Conservation (phyloP, 92 coral and sea anemone species). For the Porites evermanni region DNA sequence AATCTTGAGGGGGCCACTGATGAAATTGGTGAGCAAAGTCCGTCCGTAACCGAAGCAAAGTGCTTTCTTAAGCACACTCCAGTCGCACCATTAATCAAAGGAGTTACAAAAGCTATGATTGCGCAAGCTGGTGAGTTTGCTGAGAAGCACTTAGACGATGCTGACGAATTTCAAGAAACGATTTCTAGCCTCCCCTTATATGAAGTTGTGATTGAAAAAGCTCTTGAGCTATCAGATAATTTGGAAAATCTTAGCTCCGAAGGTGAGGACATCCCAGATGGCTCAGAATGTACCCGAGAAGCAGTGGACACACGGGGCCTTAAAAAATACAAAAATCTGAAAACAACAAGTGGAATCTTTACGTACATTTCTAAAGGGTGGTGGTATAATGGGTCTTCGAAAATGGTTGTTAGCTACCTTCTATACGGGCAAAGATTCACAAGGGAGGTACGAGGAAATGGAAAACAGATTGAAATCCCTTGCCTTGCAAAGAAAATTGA, state of each 20-base stretch:
- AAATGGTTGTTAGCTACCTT: slow-evolving; percentile 50
- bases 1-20: no score
- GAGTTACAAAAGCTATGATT: slow-evolving; percentile 17
- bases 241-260: not conserved
- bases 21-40: no score
- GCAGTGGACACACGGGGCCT: not conserved
- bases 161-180: no score
- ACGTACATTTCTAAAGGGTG: slow-evolving; percentile 37
- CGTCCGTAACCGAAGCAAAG: not conserved
- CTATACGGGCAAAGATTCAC: not conserved
- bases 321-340: not conserved
- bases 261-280: no score
- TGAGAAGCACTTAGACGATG: not conserved
- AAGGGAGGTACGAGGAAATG: slow-evolving; percentile 42
- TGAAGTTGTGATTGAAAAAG: no score
- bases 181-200: no score
- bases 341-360: slow-evolving; percentile 13
- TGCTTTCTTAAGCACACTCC: not conserved
- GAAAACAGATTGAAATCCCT: slow-evolving; percentile 38
- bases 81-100: not conserved
- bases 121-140: slow-evolving; percentile 26
- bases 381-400: slow-evolving; percentile 26
- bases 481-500: slow-evolving; percentile 23
- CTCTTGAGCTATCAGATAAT: no score
- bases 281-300: no score